phyloP scores from a whole-genome alignment of 2,797 vertebrate genomes.

The Adrianichthys oophorus region DNA sequence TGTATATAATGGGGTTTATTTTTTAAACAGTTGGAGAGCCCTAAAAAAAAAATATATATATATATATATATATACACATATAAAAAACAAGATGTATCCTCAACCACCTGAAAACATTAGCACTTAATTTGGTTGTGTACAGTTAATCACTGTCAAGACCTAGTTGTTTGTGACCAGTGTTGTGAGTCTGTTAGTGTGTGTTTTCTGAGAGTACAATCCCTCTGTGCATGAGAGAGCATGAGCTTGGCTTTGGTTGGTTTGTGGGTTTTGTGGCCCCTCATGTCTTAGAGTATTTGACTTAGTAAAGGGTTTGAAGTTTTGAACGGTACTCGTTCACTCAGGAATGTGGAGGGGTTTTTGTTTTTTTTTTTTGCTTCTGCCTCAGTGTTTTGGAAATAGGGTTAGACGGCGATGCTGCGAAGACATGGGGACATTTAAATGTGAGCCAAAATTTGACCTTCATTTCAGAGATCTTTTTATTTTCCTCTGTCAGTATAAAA shows the following conservation, averaged over 20 bases:
- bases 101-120: conserved; percentile 69
- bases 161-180: conserved; percentile 69
- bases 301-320: conserved; percentile 70
- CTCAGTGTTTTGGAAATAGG: conserved; percentile 72
- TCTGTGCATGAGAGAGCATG: conserved; percentile 44
- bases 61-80: too few relatives aligned
- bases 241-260: conserved; percentile 25
- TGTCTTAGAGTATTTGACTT: conserved; percentile 74
- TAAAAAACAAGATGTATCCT: conserved; percentile 71
- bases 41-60: conserved; percentile 54
- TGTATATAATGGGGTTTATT: conserved; percentile 78
- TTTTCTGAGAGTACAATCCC: conserved; percentile 60
- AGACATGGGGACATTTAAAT: conserved; percentile 45
- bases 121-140: conserved; percentile 79
- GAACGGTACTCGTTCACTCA: conserved; percentile 79
- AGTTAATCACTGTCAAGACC: conserved; percentile 75
- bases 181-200: conserved; percentile 61
- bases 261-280: conserved; percentile 45
- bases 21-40: conserved; percentile 73
- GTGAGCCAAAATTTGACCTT: conserved; percentile 29
- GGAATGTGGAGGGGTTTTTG: conserved; percentile 68
- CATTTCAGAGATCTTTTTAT: conserved; percentile 13
- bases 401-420: conserved; percentile 59
- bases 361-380: conserved; percentile 58
- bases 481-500: background rate